Conservation (phyloP, 2,113 vertebrate species). For the Oplegnathus fasciatus region DNA sequence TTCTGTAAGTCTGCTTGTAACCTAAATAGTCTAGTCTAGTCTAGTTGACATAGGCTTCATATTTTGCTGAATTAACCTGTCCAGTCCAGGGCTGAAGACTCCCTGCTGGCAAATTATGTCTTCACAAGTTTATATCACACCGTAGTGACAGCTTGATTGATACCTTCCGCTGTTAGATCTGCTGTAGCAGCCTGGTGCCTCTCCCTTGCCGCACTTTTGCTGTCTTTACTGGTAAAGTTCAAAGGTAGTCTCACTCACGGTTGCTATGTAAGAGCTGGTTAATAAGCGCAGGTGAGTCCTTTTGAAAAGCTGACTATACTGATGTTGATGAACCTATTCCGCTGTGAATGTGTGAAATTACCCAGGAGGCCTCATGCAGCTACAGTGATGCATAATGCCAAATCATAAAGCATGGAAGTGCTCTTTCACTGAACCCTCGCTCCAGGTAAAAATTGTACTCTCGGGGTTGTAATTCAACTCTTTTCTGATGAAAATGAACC, state of each 20-base stretch:
- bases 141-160: not conserved
- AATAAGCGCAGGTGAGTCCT: constrained; percentile 29
- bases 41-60: not conserved
- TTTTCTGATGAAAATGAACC: constrained; percentile 21
- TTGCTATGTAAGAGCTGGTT: constrained; percentile 23
- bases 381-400: constrained; percentile 12
- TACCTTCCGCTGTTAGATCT: not conserved
- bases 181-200: not conserved
- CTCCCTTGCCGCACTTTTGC: constrained; percentile 1
- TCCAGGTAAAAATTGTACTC: constrained; percentile 6
- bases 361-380: constrained; percentile 20
- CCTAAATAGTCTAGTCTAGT: not conserved
- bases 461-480: not conserved
- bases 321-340: constrained; percentile 49
- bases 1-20: not conserved
- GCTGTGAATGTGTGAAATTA: constrained; percentile 35
- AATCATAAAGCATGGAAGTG: constrained; percentile 27
- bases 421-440: constrained; percentile 15
- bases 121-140: not conserved
- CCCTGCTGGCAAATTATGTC: not conserved
- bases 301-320: constrained; percentile 5
- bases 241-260: constrained; percentile 13
- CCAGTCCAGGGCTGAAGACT: not conserved
- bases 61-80: constrained; percentile 12
- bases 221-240: not conserved